Evolutionary conservation across 2,113 vertebrate genomes (phyloP).

Genomic region (Erinaceus europaeus): DNA sequence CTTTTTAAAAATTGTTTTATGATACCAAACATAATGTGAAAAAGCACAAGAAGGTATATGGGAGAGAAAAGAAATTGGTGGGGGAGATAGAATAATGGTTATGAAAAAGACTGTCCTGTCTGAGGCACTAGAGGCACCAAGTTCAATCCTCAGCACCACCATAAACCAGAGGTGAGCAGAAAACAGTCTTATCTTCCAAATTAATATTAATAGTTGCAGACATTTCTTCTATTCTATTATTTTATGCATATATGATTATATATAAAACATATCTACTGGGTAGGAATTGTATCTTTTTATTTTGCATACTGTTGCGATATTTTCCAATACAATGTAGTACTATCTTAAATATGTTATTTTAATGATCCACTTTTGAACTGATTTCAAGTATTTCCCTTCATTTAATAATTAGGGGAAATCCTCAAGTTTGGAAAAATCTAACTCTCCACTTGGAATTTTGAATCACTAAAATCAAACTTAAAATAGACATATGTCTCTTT

Average conservation of each 20-base stretch:
- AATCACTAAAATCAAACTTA: constrained; percentile 17
- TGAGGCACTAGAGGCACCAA: too few relatives aligned
- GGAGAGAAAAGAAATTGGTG: neutral
- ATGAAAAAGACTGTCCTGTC: too few relatives aligned
- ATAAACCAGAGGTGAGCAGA: too few relatives aligned
- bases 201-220: neutral
- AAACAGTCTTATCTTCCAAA: neutral
- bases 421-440: neutral
- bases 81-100: too few relatives aligned
- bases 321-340: constrained; percentile 6
- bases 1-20: too few relatives aligned
- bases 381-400: neutral
- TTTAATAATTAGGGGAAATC: neutral
- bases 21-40: neutral
- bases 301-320: neutral
- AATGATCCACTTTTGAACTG: neutral
- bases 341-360: neutral
- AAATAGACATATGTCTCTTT: neutral
- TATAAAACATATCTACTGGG: neutral
- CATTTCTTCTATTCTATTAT: neutral
- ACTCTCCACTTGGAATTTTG: constrained; percentile 15
- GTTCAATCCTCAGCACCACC: too few relatives aligned
- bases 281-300: neutral
- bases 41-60: neutral
- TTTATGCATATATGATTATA: neutral